Evolutionary conservation across 2,797 vertebrate genomes (phyloP).

Genomic region (Dendrocincla tyrannina): DNA sequence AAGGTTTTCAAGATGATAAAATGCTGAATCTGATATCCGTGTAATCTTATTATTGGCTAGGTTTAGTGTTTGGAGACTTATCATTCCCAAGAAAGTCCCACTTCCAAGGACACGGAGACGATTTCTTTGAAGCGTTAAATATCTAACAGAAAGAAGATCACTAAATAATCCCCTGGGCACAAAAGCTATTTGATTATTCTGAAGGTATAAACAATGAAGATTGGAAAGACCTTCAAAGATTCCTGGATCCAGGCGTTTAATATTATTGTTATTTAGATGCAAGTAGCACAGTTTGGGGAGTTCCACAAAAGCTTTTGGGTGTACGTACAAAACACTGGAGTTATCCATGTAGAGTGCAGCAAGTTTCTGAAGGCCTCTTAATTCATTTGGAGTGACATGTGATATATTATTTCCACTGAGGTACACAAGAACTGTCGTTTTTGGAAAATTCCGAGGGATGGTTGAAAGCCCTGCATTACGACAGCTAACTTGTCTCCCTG

Average conservation of each 20-base stretch:
- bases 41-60: constrained; percentile 75
- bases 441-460: constrained; percentile 68
- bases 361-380: constrained; percentile 67
- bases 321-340: constrained; percentile 54
- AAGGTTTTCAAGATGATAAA: constrained; percentile 72
- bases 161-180: constrained; percentile 73
- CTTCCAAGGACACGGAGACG: constrained; percentile 58
- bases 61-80: constrained; percentile 71
- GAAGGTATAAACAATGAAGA: constrained; percentile 71
- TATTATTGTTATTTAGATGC: constrained; percentile 74
- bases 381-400: constrained; percentile 49
- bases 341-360: constrained; percentile 73
- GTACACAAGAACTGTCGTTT: constrained; percentile 64
- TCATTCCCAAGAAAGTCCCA: constrained; percentile 68
- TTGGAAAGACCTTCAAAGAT: constrained; percentile 72
- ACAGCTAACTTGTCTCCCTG: constrained; percentile 72
- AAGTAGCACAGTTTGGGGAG: constrained; percentile 67
- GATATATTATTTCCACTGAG: constrained; percentile 76
- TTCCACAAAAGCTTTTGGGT: constrained; percentile 71
- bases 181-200: constrained; percentile 73
- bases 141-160: constrained; percentile 69
- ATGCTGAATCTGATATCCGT: constrained; percentile 68
- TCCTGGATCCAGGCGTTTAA: constrained; percentile 70
- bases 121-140: constrained; percentile 72
- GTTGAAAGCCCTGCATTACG: constrained; percentile 64